phyloP scores from a whole-genome alignment of 1,140 invertebrate species.

The Drosophila yakuba region DNA sequence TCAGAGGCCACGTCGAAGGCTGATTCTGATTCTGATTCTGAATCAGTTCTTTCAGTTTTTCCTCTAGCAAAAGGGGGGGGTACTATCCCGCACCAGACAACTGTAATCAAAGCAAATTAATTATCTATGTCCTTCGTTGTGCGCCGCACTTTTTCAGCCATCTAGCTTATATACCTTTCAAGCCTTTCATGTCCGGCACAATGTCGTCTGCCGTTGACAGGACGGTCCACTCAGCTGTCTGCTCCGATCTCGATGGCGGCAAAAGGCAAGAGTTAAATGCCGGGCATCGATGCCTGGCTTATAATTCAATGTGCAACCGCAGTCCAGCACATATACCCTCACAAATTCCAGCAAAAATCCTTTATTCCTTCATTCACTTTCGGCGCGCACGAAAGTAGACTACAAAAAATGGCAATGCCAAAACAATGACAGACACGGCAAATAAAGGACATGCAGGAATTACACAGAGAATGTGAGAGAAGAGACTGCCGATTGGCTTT shows the following conservation, averaged over 20 bases:
- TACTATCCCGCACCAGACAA: slow-evolving; percentile 35
- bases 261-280: slow-evolving; percentile 55
- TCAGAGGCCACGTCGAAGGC: slow-evolving; percentile 4
- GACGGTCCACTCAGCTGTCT: slow-evolving; percentile 17
- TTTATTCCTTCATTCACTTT: slow-evolving; percentile 16
- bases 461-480: not conserved
- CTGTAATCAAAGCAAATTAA: slow-evolving; percentile 80
- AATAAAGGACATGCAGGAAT: slow-evolving; percentile 20
- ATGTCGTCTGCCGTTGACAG: slow-evolving; percentile 40
- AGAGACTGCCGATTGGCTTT: slow-evolving; percentile 28
- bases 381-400: slow-evolving; percentile 10
- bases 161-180: slow-evolving; percentile 21
- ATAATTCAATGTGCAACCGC: slow-evolving; percentile 39
- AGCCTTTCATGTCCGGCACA: slow-evolving; percentile 43
- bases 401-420: slow-evolving; percentile 47
- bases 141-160: slow-evolving; percentile 27
- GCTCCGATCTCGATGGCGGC: slow-evolving; percentile 8
- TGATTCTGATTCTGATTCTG: slow-evolving; percentile 21
- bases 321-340: slow-evolving; percentile 6
- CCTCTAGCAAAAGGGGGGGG: not conserved
- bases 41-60: slow-evolving; percentile 15
- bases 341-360: not conserved
- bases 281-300: slow-evolving; percentile 46
- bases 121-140: slow-evolving; percentile 59
- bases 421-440: slow-evolving; percentile 40